Base-by-base conservation (phyloP, 2,888 invertebrate species). In the Drymonia ruficornis region DNA sequence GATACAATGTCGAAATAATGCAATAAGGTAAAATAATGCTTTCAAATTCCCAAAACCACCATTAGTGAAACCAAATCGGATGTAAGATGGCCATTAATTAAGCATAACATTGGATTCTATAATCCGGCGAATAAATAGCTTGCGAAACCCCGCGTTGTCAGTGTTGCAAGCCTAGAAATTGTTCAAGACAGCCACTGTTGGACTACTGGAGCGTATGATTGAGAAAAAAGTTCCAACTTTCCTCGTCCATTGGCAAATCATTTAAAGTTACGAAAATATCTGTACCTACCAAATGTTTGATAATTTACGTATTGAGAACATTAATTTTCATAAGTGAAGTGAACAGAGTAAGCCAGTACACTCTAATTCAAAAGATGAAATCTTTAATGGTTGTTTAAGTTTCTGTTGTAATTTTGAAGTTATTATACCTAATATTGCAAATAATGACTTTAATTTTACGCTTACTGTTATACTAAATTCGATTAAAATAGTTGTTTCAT, bases 151-250 rank as follows among this genome's bases (percentile, higher is more conserved):
- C 75, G 74, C 77, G 76, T 72, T 76, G 76, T 63, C 71, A 71
- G 72, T 90, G 83, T 87, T 84, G 89, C 81, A 91, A 90, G 81
- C 75, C 76, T 83, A 90, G 86, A 89, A 89, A 89, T 87, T 89
- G 87, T 87, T 80, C 82, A 80, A 81, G 81, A 77, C 76, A 74
- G 80, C 80, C 74, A 80, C 75, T 75, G 76, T 76, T 81, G 75
- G 80, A 72, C 86, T 87, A 91, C 83, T 91, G 86, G 89, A 91
- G 90, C 92, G 91, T 92, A 84, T 78, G 80, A 91, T 92, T 91
- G 85, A 79, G 86, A 90, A 91, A 87, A 90, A 90, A 86, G 84
- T 82, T 74, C 53, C 23, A 70, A 84, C 87, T 90, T 91, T 89
- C 90, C 83, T 84, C 76, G 67, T 65, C 59, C 56, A 69, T 89